Evolutionary conservation across 1,140 invertebrate species (phyloP).

Genomic region (Rhagoletis zephyria): DNA sequence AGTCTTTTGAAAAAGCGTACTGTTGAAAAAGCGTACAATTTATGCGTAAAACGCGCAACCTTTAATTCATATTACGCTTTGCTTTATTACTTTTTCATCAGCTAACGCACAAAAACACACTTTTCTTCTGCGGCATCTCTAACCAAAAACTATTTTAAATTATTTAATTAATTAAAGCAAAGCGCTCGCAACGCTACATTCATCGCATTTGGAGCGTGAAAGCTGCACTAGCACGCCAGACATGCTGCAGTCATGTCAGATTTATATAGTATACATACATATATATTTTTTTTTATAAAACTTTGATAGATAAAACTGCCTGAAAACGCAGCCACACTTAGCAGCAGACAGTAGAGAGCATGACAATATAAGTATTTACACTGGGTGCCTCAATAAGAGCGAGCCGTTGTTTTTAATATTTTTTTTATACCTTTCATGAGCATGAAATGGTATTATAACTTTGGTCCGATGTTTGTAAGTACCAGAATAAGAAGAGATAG

Average conservation of each 20-base stretch:
- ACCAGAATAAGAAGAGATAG: too few relatives aligned
- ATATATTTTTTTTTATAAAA: neutral
- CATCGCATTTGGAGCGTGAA: conserved; percentile 31
- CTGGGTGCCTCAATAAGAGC: neutral
- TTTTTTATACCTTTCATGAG: too few relatives aligned
- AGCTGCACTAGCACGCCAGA: conserved; percentile 11
- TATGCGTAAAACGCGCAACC: too few relatives aligned
- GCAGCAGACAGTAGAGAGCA: neutral
- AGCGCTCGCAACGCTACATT: neutral
- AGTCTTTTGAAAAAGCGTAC: too few relatives aligned
- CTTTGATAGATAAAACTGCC: conserved; percentile 38
- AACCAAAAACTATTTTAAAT: conserved; percentile 13
- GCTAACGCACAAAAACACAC: too few relatives aligned
- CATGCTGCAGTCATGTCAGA: conserved; percentile 11
- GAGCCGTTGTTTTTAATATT: too few relatives aligned
- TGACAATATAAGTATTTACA: neutral
- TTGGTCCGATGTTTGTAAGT: too few relatives aligned
- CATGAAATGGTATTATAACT: too few relatives aligned
- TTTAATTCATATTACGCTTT: too few relatives aligned
- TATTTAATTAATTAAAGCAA: conserved; percentile 29
- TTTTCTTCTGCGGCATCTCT: neutral
- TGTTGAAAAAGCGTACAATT: too few relatives aligned
- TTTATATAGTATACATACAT: neutral
- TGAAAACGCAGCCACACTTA: conserved; percentile 14
- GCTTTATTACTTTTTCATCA: too few relatives aligned